Evolutionary conservation across 2,888 invertebrate genomes (phyloP), one percentile per base, ranked within the genome.

Genomic region (Trichopoda pennipes): DNA sequence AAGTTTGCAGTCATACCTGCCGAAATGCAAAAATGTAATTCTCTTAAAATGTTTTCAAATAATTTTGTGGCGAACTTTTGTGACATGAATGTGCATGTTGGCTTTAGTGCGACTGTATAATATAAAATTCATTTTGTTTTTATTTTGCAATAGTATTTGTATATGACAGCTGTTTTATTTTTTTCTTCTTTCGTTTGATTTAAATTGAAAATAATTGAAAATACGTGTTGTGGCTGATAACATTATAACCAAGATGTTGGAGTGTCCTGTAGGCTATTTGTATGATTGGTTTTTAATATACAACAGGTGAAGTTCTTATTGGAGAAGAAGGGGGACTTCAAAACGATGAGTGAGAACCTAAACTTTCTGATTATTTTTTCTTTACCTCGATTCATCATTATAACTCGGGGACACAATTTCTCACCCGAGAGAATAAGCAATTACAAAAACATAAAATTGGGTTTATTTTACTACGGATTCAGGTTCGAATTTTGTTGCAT

Each of bases 151-250:
- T 19, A 53, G 28, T 66, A 28, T 58, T 44, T 55, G 47, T 76
- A 53, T 56, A 55, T 35, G 44, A 66, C 60, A 72, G 55, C 72
- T 76, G 60, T 21, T 76, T 75, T 2, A 42, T 63, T 55, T 66
- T 47, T n/a, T 58, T 17, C 38, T 58, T 63, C 19, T 63, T 53
- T 7, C 32, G 58, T 69, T 23, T 72, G 85, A 85, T 44, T 61
- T 61, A 73, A 84, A 77, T 77, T 51, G 85, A 86, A 88, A 88
- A 87, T 89, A 89, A 89, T 89, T 88, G 89, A 87, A 88, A 88
- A 87, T 87, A 89, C 88, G 88, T 89, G 89, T 88, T 87, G 85
- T 86, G 86, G 84, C 85, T 86, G 53, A 12, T 55, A 68, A 55
- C 38, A 60, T 42, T 47, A 60, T 53, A 75, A n/a, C 42, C n/a